Base-by-base conservation (phyloP, 2,113 vertebrate species). In the Serinus canaria region DNA sequence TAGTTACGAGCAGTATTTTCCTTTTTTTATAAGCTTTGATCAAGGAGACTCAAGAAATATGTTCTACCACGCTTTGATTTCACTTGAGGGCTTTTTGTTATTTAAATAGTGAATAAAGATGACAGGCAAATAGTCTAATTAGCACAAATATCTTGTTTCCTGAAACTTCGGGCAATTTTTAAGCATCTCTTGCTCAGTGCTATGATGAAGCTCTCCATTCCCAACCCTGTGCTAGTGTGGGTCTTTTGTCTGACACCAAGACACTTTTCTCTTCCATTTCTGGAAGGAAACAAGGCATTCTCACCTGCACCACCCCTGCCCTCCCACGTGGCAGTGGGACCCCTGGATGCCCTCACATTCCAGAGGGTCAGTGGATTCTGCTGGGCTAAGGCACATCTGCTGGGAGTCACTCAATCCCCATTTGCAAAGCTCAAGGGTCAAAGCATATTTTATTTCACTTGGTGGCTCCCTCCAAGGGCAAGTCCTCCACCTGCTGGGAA, bases 61-160 rank as follows among this genome's bases (percentile, higher is more conserved):
- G 63, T 94, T 96, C 94, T 24, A 89, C 43, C 79, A 78, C 0
- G 4, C 83, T 95, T 90, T 91, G 77, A 94, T 90, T 89, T 93
- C 82, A 96, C 87, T 95, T 35, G 52, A 89, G 77, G 81, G 58
- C 19, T 91, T 82, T 87, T 92, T 93, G 78, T 93, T 96, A 79
- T 91, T 95, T 87, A 88, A 94, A 91, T n/a, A 67, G 63, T 33
- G 69, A 87, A 89, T 89, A 95, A 94, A 95, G 73, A 93, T 87
- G 95, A 95, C 73, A 92, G 62, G 83, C 37, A 91, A 92, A 79
- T n/a, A 87, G n/a, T 41, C 78, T 92, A 91, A 92, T 92, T 95
- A 95, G 74, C 58, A 67, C 82, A 91, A 95, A 79, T 89, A 87
- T 50, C 73, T 72, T 67, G n/a, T 87, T 95, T 87, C 78, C 76